phyloP scores from a whole-genome alignment of 2,888 invertebrate species.

The Gymnoscelis rufifasciata region DNA sequence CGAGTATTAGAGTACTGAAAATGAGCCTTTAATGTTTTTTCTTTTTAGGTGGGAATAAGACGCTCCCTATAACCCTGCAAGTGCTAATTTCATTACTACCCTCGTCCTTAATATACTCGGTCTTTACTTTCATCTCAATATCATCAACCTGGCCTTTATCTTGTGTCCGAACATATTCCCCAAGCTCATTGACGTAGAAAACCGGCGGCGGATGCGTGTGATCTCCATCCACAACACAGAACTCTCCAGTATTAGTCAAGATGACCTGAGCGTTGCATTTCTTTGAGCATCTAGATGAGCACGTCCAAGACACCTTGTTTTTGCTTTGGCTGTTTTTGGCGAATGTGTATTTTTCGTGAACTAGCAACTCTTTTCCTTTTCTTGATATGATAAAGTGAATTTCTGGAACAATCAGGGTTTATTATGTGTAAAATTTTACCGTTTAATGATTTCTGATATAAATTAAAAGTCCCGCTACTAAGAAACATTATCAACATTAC shows the following conservation, averaged over 20 bases:
- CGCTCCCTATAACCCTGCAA: conserved; percentile 16
- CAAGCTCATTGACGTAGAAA: conserved; percentile 52
- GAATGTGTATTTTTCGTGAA: conserved; percentile 56
- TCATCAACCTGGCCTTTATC: conserved; percentile 7
- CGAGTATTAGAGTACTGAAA: no score
- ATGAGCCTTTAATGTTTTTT: no score
- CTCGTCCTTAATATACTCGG: background rate
- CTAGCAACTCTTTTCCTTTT: conserved; percentile 53
- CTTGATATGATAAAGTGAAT: conserved; percentile 63
- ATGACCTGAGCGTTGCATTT: conserved; percentile 56
- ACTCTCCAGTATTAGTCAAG: conserved; percentile 41
- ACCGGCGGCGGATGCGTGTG: conserved; percentile 59
- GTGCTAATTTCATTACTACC: conserved; percentile 11
- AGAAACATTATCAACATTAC: no score
- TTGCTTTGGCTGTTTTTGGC: conserved; percentile 53
- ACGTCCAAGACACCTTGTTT: conserved; percentile 50
- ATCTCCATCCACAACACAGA: conserved; percentile 40
- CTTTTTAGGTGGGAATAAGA: background rate
- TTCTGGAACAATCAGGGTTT: conserved; percentile 31
- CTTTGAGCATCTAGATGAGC: conserved; percentile 61
- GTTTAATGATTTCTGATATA: no score
- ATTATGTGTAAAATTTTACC: no score
- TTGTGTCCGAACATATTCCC: conserved; percentile 48
- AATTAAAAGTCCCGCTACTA: no score
- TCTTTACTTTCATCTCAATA: no score